A percentile compares a stretch with the other conserved stretches of the same genome.
Conservation (phyloP, 2,113 vertebrate species). For the Neopipo cinnamomea region DNA sequence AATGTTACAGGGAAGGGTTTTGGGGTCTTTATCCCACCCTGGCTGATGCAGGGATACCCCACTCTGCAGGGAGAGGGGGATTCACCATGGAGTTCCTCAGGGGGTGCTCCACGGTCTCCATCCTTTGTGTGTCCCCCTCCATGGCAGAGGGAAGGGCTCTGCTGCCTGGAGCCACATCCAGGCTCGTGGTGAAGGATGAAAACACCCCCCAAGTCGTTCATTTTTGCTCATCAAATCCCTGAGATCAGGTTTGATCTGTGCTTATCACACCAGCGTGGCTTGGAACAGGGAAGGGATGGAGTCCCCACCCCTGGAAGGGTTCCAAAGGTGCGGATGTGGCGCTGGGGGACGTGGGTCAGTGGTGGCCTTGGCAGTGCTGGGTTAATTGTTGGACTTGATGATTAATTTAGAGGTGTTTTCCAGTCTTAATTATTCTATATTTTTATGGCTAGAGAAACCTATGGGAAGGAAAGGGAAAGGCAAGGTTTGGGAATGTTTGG, state of each 20-base stretch:
- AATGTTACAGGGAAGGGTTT: not conserved
- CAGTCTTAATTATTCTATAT: not conserved
- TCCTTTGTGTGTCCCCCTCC: accelerated
- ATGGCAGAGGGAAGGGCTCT: not conserved
- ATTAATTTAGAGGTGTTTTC: not conserved
- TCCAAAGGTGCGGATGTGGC: not conserved
- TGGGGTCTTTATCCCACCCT: not conserved
- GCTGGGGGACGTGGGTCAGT: not conserved
- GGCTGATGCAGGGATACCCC: not conserved
- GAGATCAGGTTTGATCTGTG: accelerated
- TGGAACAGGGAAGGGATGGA: not conserved
- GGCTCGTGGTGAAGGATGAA: accelerated
- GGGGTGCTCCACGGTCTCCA: not conserved
- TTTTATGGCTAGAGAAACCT: not conserved
- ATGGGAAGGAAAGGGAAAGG: not conserved
- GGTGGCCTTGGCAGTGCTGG: not conserved
- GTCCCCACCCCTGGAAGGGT: not conserved
- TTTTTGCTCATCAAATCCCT: not conserved
- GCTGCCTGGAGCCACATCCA: not conserved
- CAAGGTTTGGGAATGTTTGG: too few species aligned
- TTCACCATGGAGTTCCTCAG: not conserved
- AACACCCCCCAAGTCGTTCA: accelerated
- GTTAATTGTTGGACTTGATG: accelerated
- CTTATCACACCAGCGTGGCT: accelerated
- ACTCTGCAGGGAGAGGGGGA: too few species aligned